Evolutionary conservation across 2,797 vertebrate species (phyloP).

Genomic region (Cottoperca gobio): DNA sequence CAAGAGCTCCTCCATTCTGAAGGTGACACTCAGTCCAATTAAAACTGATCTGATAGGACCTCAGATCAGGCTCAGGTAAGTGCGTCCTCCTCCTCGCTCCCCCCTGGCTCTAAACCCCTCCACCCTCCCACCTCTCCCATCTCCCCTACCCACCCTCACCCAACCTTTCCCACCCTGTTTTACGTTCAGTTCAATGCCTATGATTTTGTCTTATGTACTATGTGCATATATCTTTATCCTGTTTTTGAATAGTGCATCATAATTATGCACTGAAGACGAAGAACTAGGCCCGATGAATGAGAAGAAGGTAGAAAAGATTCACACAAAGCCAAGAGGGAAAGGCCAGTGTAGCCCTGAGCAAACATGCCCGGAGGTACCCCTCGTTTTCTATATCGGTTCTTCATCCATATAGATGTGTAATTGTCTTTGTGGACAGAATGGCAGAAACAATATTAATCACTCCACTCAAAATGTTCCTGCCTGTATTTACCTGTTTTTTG

Average conservation of each 20-base stretch:
- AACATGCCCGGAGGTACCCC: slow-evolving; percentile 96
- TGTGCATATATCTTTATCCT: slow-evolving; percentile 86
- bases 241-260: slow-evolving; percentile 98
- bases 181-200: slow-evolving; percentile 82
- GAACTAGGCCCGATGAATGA: slow-evolving; percentile 96
- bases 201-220: slow-evolving; percentile 84
- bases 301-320: slow-evolving; percentile 90
- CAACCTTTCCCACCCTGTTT: slow-evolving; percentile 66
- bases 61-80: slow-evolving; percentile 99
- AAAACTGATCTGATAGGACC: slow-evolving; percentile 99
- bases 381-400: slow-evolving; percentile 96
- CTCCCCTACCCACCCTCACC: slow-evolving; percentile 47
- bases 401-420: slow-evolving; percentile 84
- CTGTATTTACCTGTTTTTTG: slow-evolving; percentile 72
- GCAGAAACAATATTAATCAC: slow-evolving; percentile 80
- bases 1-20: slow-evolving; percentile 99
- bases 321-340: slow-evolving; percentile 96
- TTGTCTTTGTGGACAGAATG: slow-evolving; percentile 75
- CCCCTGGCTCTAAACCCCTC: slow-evolving; percentile 76
- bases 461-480: slow-evolving; percentile 83
- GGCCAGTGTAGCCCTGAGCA: slow-evolving; percentile 99
- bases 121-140: slow-evolving; percentile 44
- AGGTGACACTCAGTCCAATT: slow-evolving; percentile 99
- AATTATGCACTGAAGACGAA: slow-evolving; percentile 99
- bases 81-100: slow-evolving; percentile 88